Evolutionary conservation across 2,113 vertebrate species (phyloP), one percentile per base, ranked within the genome.

Genomic region (Phainopepla nitens): DNA sequence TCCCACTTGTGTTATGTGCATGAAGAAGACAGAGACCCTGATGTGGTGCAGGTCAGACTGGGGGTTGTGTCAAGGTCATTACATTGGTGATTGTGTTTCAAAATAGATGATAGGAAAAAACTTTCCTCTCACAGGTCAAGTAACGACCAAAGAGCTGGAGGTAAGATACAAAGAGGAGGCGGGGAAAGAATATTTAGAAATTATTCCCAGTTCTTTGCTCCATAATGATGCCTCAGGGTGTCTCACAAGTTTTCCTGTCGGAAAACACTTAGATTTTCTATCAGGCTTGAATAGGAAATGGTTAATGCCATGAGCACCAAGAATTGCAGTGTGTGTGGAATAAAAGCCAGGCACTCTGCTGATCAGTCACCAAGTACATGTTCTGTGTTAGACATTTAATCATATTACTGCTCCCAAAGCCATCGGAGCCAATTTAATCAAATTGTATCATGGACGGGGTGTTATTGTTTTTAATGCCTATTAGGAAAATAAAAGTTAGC

Each of bases 401-500:
- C 88, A 92, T 87, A 95, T 94, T 94, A 90, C 62, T 89, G 76
- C 90, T 97, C 93, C 94, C 92, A 96, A 96, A 97, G 89, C 84
- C 87, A 89, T 91, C 42, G 10, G 57, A 96, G 90, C 82, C 91
- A 96, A 96, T 94, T 97, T 96, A 96, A 97, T 97, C 93, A 95
- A 96, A 96, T 85, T 85, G 90, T 94, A 87, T 92, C 94, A 93
- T 91, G 94, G 84, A 83, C 17, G 50, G 86, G 72, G 88, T 62
- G 75, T 90, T 97, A 94, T 91, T 97, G 89, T 97, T 97, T 97
- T 93, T 95, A 92, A 95, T 81, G 84, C 69, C 87, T 95, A 92
- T 96, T 97, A 97, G 91, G 89, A 97, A 97, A 97, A 97, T 97
- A 97, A 97, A 97, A 86, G 92, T 96, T 96, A 92, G 82, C 92